Percentiles rank a stretch among this genome's conserved stretches.
Conservation (phyloP, 2,888 invertebrate genomes). For the Bruchidius siliquastri region DNA sequence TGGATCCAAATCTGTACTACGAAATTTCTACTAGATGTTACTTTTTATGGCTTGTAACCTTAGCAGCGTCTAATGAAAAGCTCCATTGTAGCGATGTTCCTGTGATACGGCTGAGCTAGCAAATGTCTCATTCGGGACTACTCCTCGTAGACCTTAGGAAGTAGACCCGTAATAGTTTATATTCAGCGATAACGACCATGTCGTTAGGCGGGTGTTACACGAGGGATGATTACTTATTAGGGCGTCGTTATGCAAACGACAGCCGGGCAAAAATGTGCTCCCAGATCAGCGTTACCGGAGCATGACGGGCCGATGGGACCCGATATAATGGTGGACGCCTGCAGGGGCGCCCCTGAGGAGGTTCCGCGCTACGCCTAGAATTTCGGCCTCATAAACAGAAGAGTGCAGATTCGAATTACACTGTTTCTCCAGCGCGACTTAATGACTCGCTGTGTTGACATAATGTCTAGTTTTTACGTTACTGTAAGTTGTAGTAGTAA, state of each 20-base stretch:
- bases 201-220: background rate
- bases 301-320: background rate
- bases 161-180: background rate
- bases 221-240: background rate
- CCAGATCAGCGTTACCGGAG: background rate
- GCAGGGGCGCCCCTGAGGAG: background rate
- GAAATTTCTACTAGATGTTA: no score
- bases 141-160: background rate
- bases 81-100: no score
- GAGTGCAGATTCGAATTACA: background rate
- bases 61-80: no score
- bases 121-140: background rate
- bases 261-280: background rate
- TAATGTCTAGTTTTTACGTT: no score
- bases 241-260: background rate
- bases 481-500: no score
- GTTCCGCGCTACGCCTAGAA: background rate
- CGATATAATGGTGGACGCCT: background rate
- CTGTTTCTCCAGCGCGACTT: no score
- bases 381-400: background rate
- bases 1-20: no score
- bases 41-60: no score
- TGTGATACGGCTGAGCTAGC: background rate
- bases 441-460: no score
- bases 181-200: background rate